phyloP scores from a whole-genome alignment of 1,140 invertebrate species.

The Cydia splendana region DNA sequence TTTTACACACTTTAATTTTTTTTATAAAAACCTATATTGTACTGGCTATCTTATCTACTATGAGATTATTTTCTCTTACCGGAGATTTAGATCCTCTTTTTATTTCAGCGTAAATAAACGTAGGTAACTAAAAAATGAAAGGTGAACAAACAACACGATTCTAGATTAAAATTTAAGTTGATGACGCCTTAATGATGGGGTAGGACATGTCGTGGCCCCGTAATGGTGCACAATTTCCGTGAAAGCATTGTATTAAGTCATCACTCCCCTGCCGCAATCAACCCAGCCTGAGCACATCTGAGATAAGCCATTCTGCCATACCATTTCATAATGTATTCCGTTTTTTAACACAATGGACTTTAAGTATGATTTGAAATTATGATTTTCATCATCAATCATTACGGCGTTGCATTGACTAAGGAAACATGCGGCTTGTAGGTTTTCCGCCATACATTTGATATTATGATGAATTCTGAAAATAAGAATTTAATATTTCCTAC shows the following conservation, averaged over 20 bases:
- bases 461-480: neutral
- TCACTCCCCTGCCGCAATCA: slow-evolving; percentile 56
- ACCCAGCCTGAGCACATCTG: slow-evolving; percentile 30
- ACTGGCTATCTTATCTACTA: neutral
- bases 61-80: neutral
- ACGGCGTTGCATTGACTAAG: neutral
- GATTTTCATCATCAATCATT: slow-evolving; percentile 4
- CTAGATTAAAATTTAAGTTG: slow-evolving; percentile 47
- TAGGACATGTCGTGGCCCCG: slow-evolving; percentile 46
- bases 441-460: neutral
- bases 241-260: slow-evolving; percentile 69
- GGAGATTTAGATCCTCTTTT: neutral
- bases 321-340: slow-evolving; percentile 29
- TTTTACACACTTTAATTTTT: neutral
- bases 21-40: neutral
- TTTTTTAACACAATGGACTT: slow-evolving; percentile 30
- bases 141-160: slow-evolving; percentile 35
- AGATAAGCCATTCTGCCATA: slow-evolving; percentile 39
- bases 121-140: neutral
- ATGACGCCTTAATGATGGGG: slow-evolving; percentile 52
- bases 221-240: slow-evolving; percentile 57
- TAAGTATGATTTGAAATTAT: slow-evolving; percentile 29
- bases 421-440: neutral
- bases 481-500: neutral
- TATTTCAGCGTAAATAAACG: neutral